Evolutionary conservation across 2,888 invertebrate species (phyloP).

Genomic region (Drosophila vallismaia): DNA sequence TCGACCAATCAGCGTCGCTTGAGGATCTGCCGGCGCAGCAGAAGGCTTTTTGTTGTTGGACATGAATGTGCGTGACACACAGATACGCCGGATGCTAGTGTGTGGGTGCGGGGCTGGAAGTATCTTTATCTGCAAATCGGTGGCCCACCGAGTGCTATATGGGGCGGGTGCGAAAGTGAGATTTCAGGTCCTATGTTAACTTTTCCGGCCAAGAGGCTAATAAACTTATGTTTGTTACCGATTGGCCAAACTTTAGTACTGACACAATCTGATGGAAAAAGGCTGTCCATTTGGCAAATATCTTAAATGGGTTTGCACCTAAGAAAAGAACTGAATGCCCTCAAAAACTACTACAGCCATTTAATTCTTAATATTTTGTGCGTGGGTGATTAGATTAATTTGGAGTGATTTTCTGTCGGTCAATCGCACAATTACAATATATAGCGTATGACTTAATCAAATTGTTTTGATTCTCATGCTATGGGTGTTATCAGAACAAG

Average conservation of each 20-base stretch:
- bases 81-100: slow-evolving; percentile 23
- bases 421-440: slow-evolving; percentile 7
- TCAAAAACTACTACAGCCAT: not conserved
- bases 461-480: slow-evolving; percentile 60
- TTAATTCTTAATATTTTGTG: slow-evolving; percentile 37
- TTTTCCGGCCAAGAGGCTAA: not conserved
- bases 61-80: slow-evolving; percentile 30
- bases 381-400: slow-evolving; percentile 51
- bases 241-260: not conserved
- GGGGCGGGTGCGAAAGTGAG: not conserved
- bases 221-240: slow-evolving; percentile 29
- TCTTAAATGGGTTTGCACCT: slow-evolving; percentile 15
- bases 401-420: slow-evolving; percentile 29
- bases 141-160: not conserved
- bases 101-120: slow-evolving; percentile 7
- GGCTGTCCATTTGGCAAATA: not conserved
- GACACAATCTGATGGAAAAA: slow-evolving; percentile 3
- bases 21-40: slow-evolving; percentile 55
- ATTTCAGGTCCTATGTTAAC: not conserved
- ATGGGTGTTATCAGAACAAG: slow-evolving; percentile 36
- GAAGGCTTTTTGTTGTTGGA: slow-evolving; percentile 28
- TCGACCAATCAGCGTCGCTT: slow-evolving; percentile 72
- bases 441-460: slow-evolving; percentile 42
- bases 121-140: slow-evolving; percentile 7
- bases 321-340: not conserved